phyloP scores from a whole-genome alignment of 2,113 vertebrate species.

The Urocynchramus pylzowi region DNA sequence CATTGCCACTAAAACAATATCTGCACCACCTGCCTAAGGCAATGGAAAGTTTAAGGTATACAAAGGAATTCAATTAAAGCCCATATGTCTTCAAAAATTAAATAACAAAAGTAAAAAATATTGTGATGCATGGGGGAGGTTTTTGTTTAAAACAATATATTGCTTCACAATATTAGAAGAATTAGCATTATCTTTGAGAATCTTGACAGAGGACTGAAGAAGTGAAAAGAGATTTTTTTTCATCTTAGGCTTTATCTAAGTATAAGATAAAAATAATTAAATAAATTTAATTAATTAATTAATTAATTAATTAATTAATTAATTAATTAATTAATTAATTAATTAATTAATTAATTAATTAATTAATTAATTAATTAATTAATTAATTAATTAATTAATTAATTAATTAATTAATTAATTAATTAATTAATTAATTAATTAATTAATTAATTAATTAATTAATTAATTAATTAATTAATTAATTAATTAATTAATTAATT shows the following conservation, averaged over 20 bases:
- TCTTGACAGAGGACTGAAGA: not conserved
- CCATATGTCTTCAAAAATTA: not conserved
- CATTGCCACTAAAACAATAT: not conserved
- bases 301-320: too few species aligned
- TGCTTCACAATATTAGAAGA: not conserved
- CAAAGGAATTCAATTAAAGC: not conserved
- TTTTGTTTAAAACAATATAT: not conserved
- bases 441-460: too few species aligned
- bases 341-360: too few species aligned
- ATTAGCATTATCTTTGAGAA: not conserved
- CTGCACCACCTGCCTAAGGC: not conserved
- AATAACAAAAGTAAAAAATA: not conserved
- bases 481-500: too few species aligned
- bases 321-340: too few species aligned
- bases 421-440: too few species aligned
- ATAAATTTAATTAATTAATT: too few species aligned
- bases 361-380: too few species aligned
- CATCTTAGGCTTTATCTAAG: not conserved
- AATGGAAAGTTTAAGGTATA: not conserved
- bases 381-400: too few species aligned
- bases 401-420: too few species aligned
- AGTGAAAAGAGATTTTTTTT: not conserved
- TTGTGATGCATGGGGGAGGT: rapidly evolving
- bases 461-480: too few species aligned
- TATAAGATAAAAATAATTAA: too few species aligned